Percentiles rank a stretch among this genome's conserved stretches.
Evolutionary conservation across 2,888 invertebrate species (phyloP).

Genomic region (Apotomis turbidana): DNA sequence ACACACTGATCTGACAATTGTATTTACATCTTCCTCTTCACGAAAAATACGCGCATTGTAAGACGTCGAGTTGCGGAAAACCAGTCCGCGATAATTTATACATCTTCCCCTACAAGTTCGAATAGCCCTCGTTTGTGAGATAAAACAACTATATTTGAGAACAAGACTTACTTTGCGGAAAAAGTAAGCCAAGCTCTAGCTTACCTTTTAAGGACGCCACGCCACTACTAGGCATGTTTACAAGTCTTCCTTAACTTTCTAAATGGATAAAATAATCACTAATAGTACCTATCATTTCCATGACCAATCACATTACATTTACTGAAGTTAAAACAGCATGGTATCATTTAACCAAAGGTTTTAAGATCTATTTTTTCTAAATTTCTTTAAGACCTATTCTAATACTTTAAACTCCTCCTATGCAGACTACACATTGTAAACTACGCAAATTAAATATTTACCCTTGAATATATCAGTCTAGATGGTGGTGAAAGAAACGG

Average conservation of each 20-base stretch:
- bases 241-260: background rate
- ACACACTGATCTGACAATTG: too few species aligned
- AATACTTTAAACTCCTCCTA: background rate
- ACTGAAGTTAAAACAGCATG: constrained; percentile 17
- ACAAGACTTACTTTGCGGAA: too few species aligned
- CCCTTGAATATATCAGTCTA: background rate
- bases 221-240: constrained; percentile 8
- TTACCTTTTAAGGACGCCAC: too few species aligned
- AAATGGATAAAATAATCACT: background rate
- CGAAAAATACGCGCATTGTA: too few species aligned
- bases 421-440: constrained; percentile 30
- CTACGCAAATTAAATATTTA: constrained; percentile 1
- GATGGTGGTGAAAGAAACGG: constrained; percentile 3
- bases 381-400: background rate
- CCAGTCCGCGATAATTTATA: too few species aligned
- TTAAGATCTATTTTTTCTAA: background rate
- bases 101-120: too few species aligned
- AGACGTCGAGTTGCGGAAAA: too few species aligned
- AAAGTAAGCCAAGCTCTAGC: too few species aligned
- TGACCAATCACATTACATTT: background rate
- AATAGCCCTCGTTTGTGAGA: too few species aligned
- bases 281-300: background rate
- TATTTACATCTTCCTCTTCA: too few species aligned
- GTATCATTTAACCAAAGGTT: background rate
- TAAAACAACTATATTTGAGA: too few species aligned